Evolutionary conservation across 2,888 invertebrate genomes (phyloP).

Genomic region (Pyrgus malvae): DNA sequence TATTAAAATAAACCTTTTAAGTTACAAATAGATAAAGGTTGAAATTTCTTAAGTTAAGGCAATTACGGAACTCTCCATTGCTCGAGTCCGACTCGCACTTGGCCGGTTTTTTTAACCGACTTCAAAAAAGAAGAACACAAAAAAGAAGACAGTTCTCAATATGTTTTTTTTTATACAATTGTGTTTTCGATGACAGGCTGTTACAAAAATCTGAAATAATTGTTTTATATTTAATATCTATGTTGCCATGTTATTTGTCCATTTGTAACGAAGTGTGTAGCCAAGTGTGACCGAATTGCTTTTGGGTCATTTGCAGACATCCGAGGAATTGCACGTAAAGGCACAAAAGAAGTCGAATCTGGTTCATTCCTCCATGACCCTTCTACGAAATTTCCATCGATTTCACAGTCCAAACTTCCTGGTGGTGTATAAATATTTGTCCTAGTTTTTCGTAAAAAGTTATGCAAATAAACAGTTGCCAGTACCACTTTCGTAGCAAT

Average conservation of each 20-base stretch:
- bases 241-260: conserved; percentile 37
- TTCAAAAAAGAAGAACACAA: no score
- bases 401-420: conserved; percentile 1
- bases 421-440: conserved; percentile 1
- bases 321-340: conserved; percentile 33
- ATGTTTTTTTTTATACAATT: no score
- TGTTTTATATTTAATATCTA: conserved; percentile 28
- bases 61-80: no score
- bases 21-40: no score
- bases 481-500: conserved; percentile 27
- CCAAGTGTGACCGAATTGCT: conserved; percentile 35
- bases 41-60: no score
- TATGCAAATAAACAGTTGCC: conserved; percentile 27
- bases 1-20: no score
- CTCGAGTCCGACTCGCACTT: no score
- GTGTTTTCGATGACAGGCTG: no score
- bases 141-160: no score
- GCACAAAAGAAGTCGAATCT: conserved; percentile 29
- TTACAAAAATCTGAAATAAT: no score
- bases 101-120: no score
- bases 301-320: conserved; percentile 32
- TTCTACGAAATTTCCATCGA: conserved; percentile 14
- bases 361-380: conserved; percentile 37
- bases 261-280: conserved; percentile 35
- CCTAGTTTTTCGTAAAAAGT: conserved; percentile 16